Conservation (phyloP, 1,140 invertebrate species). For the Meloidogyne chitwoodi region DNA sequence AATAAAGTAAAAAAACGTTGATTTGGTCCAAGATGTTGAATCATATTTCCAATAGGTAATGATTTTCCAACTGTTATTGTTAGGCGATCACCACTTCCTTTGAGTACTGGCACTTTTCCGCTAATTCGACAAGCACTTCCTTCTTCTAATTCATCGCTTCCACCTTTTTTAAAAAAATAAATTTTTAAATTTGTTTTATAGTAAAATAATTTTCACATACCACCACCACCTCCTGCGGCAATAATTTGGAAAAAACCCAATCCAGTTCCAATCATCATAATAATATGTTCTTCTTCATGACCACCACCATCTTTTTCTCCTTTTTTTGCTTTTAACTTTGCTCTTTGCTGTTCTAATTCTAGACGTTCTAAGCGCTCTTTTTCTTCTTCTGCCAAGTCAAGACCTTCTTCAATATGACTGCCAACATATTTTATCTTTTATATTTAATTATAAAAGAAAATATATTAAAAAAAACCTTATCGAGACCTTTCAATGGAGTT, state of each 20-base stretch:
- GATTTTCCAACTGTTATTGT: constrained; percentile 47
- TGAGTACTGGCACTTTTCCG: constrained; percentile 47
- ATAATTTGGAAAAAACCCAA: constrained; percentile 57
- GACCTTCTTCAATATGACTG: constrained; percentile 48
- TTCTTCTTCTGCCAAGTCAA: constrained; percentile 45
- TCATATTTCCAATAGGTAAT: constrained; percentile 32
- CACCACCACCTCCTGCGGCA: constrained; percentile 14
- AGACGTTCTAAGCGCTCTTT: constrained; percentile 48
- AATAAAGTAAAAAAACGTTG: constrained; percentile 1
- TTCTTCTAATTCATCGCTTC: constrained; percentile 29
- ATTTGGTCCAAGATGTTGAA: constrained; percentile 36
- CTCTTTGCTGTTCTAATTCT: constrained; percentile 28
- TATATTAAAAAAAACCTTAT: constrained; percentile 39
- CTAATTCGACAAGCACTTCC: constrained; percentile 52
- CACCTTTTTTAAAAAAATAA: constrained; percentile 35
- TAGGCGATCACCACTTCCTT: constrained; percentile 49
- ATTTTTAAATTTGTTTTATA: no score
- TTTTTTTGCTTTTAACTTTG: constrained; percentile 24
- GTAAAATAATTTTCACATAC: neutral
- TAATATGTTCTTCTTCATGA: constrained; percentile 25
- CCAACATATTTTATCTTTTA: constrained; percentile 48
- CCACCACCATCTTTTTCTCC: neutral
- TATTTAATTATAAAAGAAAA: neutral
- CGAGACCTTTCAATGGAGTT: constrained; percentile 37
- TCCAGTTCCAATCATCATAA: constrained; percentile 57